Conservation (phyloP, 2,797 vertebrate species). For the Limnodromus scolopaceus region DNA sequence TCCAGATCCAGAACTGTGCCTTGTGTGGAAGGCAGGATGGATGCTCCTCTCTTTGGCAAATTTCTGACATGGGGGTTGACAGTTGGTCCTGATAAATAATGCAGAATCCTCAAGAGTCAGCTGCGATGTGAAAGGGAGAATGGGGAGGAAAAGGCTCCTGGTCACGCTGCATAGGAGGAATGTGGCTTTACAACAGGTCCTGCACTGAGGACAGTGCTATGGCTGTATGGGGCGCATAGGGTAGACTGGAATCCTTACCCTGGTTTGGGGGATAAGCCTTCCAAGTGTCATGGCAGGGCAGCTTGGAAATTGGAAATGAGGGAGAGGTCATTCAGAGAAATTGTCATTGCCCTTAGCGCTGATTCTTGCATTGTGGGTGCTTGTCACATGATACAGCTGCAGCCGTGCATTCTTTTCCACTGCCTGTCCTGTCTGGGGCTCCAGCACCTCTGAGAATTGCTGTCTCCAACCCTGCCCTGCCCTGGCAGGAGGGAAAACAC, state of each 20-base stretch:
- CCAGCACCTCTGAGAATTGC: not conserved
- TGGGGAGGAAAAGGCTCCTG: not conserved
- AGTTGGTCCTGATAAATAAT: not conserved
- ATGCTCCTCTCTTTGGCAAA: not conserved
- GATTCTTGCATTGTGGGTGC: not conserved
- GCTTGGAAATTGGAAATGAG: not conserved
- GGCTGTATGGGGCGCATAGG: fast-evolving
- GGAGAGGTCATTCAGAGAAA: not conserved
- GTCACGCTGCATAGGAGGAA: not conserved
- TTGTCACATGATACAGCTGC: not conserved
- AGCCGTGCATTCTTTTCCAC: fast-evolving
- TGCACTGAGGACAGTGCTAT: not conserved
- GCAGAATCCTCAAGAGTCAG: not conserved
- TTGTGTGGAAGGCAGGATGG: not conserved
- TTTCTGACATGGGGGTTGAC: not conserved
- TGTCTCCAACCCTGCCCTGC: not conserved
- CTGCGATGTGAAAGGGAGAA: not conserved
- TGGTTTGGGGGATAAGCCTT: not conserved
- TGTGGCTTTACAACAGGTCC: fast-evolving
- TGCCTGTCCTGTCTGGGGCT: not conserved
- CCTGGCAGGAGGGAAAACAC: not conserved
- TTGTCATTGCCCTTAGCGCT: not conserved
- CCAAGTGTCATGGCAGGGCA: not conserved
- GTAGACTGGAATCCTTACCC: not conserved
- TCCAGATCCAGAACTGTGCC: not conserved